Percentiles rank a stretch among this genome's conserved stretches.
These are phyloP conservation scores for Delichon dasypus DNA, from an alignment of 2,797 vertebrate genomes.

Conservation along the genomic window DNA sequence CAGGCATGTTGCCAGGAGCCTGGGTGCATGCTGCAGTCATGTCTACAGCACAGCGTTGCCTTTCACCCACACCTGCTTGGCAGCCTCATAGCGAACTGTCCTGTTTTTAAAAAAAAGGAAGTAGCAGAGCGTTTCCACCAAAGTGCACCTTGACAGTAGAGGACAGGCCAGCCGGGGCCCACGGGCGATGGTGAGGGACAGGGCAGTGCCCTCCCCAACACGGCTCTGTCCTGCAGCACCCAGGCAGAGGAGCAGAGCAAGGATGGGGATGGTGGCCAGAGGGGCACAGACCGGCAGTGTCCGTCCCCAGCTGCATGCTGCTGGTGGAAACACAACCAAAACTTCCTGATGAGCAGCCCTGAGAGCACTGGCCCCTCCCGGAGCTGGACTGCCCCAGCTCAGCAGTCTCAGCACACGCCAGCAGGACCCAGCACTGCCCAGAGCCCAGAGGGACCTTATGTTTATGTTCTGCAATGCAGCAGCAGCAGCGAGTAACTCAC, in stretches of 20 bases:
- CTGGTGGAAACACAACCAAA: background rate
- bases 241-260: background rate
- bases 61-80: background rate
- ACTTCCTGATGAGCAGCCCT: background rate
- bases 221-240: accelerated
- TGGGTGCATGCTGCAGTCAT: accelerated
- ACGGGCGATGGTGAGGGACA: accelerated
- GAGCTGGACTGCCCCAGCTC: background rate
- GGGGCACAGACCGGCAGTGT: background rate
- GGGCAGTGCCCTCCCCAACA: background rate
- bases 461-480: background rate
- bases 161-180: background rate
- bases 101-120: background rate
- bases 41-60: background rate
- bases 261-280: background rate
- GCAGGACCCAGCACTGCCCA: background rate
- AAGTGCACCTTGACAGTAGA: accelerated
- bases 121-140: background rate
- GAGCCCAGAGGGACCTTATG: background rate
- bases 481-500: background rate
- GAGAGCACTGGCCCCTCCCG: background rate
- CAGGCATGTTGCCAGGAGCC: background rate
- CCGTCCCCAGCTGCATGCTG: background rate
- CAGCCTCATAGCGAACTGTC: background rate
- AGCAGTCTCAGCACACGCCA: accelerated